Evolutionary conservation across 2,113 vertebrate species (phyloP).

Genomic region (Sigmodon hispidus): DNA sequence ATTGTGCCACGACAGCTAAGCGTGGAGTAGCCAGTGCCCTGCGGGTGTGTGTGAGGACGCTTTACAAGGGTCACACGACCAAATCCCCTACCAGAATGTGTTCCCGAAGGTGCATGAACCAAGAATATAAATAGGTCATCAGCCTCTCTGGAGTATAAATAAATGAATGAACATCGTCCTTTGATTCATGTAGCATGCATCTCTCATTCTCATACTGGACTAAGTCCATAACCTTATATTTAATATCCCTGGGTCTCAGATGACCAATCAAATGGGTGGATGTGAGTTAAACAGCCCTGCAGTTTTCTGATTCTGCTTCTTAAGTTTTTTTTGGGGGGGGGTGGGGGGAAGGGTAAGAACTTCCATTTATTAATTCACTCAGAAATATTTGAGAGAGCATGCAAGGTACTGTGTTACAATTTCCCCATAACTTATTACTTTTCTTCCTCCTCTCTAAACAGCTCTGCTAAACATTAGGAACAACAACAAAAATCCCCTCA

Average conservation of each 20-base stretch:
- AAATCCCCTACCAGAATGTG: background rate
- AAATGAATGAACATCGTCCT: background rate
- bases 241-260: background rate
- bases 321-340: background rate
- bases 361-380: slow-evolving; percentile 24
- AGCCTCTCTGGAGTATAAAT: background rate
- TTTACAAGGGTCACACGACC: background rate
- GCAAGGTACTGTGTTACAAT: slow-evolving; percentile 18
- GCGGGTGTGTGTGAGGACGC: background rate
- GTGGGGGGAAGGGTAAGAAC: background rate
- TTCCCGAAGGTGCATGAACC: background rate
- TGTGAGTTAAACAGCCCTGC: background rate
- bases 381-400: background rate
- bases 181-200: background rate
- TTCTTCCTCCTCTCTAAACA: slow-evolving; percentile 29
- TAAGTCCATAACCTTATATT: background rate
- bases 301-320: slow-evolving; percentile 31
- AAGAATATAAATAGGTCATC: background rate
- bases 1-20: background rate
- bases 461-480: slow-evolving; percentile 55
- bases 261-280: background rate
- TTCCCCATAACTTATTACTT: slow-evolving; percentile 45
- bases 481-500: slow-evolving; percentile 37
- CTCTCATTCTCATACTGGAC: background rate
- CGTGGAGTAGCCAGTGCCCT: background rate